Conservation (phyloP, 1,140 invertebrate species). For the Drosophila jambulina region DNA sequence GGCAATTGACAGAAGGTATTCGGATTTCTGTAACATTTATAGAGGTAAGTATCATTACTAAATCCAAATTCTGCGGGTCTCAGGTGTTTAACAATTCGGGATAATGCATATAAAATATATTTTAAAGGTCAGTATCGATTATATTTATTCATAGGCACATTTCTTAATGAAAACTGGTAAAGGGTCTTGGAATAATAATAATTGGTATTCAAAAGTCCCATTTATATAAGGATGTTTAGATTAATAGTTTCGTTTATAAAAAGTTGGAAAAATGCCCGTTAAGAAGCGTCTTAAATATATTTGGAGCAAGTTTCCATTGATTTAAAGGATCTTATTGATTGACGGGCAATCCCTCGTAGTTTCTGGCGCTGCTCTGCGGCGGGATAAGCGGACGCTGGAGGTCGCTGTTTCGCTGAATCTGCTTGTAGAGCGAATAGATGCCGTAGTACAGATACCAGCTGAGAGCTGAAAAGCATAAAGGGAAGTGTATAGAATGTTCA, state of each 20-base stretch:
- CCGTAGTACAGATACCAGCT: conserved; percentile 50
- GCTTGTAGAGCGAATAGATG: conserved; percentile 62
- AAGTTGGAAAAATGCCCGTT: background rate
- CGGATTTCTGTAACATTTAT: background rate
- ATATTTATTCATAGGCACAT: background rate
- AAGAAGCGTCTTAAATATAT: background rate
- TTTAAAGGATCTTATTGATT: background rate
- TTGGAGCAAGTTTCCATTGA: background rate
- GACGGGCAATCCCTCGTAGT: background rate
- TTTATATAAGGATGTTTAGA: background rate
- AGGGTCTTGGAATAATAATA: background rate
- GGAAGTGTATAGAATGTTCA: background rate
- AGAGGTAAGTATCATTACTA: background rate
- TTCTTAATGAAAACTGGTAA: background rate
- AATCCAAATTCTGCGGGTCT: too few species aligned
- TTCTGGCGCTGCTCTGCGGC: background rate
- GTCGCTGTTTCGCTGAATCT: conserved; percentile 47
- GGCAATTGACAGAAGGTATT: conserved; percentile 5
- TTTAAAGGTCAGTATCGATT: background rate
- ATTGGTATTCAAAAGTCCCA: background rate
- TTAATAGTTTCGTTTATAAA: background rate
- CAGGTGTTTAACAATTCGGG: too few species aligned
- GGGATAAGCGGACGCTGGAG: conserved; percentile 33
- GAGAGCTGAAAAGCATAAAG: conserved; percentile 33
- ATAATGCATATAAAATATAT: too few species aligned